Conservation (phyloP, 2,113 vertebrate genomes). For the Acanthisitta chloris region DNA sequence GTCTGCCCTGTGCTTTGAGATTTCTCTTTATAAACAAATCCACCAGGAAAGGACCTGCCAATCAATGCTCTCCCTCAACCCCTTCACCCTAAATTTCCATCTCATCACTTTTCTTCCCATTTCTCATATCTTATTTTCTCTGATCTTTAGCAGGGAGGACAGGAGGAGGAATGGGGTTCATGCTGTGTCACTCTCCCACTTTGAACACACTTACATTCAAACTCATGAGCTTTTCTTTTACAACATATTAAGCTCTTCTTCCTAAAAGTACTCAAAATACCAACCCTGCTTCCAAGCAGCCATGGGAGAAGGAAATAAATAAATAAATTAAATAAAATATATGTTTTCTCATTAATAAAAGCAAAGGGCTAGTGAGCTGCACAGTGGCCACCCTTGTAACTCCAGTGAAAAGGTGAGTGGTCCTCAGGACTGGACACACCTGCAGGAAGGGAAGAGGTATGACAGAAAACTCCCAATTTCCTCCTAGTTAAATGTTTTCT, state of each 20-base stretch:
- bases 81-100: neutral
- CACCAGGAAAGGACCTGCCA: neutral
- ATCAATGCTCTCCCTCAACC: neutral
- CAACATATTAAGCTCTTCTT: neutral
- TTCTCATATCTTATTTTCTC: neutral
- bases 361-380: neutral
- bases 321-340: no score
- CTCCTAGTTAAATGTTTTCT: neutral
- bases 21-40: neutral
- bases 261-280: neutral
- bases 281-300: neutral
- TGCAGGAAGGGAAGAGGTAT: neutral
- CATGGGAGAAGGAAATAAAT: neutral
- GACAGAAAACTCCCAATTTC: neutral
- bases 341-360: neutral
- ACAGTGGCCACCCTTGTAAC: neutral
- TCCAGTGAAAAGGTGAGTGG: neutral
- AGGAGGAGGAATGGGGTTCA: neutral
- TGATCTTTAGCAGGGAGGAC: neutral
- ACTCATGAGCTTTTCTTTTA: neutral
- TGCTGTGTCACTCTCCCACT: neutral
- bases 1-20: neutral
- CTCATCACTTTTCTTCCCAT: neutral
- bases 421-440: neutral
- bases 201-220: neutral